Percentiles rank a stretch among this genome's conserved stretches.
Conservation (phyloP, 2,888 invertebrate genomes). For the Pogonocherus hispidulus region DNA sequence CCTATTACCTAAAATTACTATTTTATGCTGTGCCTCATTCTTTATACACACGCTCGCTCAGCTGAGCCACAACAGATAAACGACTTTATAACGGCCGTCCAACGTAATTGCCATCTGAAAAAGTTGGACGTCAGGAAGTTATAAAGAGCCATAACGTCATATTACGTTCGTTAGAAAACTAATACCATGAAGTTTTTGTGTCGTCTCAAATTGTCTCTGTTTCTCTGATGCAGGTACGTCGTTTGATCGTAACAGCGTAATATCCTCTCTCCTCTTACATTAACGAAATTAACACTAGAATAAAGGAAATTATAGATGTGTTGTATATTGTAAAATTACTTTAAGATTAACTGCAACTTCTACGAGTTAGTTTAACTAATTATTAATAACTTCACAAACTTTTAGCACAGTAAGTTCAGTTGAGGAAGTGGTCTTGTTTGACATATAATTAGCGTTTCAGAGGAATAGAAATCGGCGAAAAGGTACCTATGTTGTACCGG, state of each 20-base stretch:
- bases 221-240: slow-evolving; percentile 8
- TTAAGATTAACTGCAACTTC: too few relatives aligned
- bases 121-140: slow-evolving; percentile 25
- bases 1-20: slow-evolving; percentile 8
- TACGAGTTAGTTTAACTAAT: too few relatives aligned
- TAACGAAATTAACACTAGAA: slow-evolving; percentile 15
- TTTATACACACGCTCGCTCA: background rate
- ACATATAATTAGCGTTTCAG: too few relatives aligned
- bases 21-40: slow-evolving; percentile 1
- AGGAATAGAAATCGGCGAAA: too few relatives aligned
- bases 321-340: too few relatives aligned
- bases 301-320: too few relatives aligned
- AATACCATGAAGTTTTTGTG: slow-evolving; percentile 15
- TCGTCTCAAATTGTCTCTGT: slow-evolving; percentile 11
- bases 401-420: too few relatives aligned
- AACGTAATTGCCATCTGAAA: slow-evolving; percentile 17
- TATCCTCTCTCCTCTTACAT: slow-evolving; percentile 3
- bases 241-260: slow-evolving; percentile 10
- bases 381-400: too few relatives aligned
- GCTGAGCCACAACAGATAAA: background rate
- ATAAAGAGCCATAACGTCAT: slow-evolving; percentile 22
- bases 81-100: slow-evolving; percentile 8
- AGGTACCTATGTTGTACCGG: too few relatives aligned
- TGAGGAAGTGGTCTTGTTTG: too few relatives aligned
- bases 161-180: slow-evolving; percentile 19